These are phyloP conservation scores for Lasaia peninsularis DNA, from an alignment of 1,140 invertebrate species.

Conservation along the genomic window DNA sequence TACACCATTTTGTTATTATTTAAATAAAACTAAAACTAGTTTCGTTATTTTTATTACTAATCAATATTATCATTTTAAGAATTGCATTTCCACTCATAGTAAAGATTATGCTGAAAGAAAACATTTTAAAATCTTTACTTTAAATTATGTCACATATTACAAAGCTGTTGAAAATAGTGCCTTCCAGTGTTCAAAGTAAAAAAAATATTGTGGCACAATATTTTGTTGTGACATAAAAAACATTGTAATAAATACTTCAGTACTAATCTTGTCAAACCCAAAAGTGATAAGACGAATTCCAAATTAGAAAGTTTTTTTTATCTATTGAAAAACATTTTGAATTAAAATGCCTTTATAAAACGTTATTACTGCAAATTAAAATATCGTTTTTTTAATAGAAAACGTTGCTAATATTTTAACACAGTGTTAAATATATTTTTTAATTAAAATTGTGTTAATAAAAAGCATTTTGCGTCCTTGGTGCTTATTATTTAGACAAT, in stretches of 20 bases:
- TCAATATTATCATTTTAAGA: slow-evolving; percentile 30
- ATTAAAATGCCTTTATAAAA: no score
- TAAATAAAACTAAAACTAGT: not conserved
- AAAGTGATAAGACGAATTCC: no score
- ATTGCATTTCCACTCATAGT: slow-evolving; percentile 49
- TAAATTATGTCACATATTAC: slow-evolving; percentile 5
- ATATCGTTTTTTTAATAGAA: no score
- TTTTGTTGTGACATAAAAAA: no score
- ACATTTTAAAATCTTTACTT: no score
- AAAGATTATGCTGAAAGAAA: not conserved
- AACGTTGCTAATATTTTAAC: not conserved
- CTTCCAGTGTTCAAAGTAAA: no score
- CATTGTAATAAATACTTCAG: no score
- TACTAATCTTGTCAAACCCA: no score
- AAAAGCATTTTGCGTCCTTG: not conserved
- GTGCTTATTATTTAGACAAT: not conserved
- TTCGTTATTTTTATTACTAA: slow-evolving; percentile 22
- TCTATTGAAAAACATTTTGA: no score
- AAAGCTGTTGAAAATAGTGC: not conserved
- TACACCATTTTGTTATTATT: not conserved
- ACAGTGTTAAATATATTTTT: not conserved
- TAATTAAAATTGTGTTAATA: not conserved
- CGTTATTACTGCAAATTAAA: no score
- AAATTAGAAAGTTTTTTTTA: no score
- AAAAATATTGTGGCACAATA: no score